Percentiles rank a stretch among this genome's conserved stretches.
Conservation (phyloP, 2,113 vertebrate genomes). For the Quiscalus mexicanus region DNA sequence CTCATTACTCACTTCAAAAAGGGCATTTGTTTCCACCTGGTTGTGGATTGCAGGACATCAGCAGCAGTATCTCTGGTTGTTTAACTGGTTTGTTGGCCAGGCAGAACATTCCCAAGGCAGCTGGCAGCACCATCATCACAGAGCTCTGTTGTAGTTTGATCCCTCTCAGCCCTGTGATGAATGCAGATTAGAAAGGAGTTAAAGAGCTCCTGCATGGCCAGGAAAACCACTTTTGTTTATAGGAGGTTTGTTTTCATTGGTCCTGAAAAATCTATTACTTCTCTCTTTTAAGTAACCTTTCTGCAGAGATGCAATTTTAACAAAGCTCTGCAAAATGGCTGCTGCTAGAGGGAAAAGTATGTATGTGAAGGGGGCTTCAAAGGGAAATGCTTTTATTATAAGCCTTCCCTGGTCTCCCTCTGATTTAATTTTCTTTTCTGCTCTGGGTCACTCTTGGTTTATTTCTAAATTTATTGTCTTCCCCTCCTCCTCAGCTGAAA, state of each 20-base stretch:
- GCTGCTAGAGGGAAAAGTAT: neutral
- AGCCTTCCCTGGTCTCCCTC: neutral
- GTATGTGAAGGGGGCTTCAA: constrained; percentile 15
- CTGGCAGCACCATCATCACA: neutral
- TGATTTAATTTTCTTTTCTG: constrained; percentile 42
- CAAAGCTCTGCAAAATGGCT: constrained; percentile 51
- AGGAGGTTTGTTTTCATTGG: neutral
- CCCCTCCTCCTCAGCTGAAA: neutral
- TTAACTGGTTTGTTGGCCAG: neutral
- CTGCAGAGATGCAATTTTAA: constrained; percentile 43
- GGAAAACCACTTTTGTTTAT: neutral
- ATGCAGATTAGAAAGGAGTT: neutral
- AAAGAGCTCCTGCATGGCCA: neutral
- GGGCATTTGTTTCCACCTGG: neutral
- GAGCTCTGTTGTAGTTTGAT: neutral
- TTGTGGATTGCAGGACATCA: neutral
- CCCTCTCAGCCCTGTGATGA: neutral
- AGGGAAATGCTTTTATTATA: constrained; percentile 5
- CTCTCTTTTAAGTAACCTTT: constrained; percentile 1
- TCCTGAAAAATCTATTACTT: constrained; percentile 6
- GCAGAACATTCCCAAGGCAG: neutral
- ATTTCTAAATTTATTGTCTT: constrained; percentile 47
- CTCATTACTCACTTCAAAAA: neutral
- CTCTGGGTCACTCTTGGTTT: constrained; percentile 6
- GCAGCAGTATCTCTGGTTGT: neutral